Base-by-base conservation (phyloP, 53 echinoderm and acorn worm genomes). In the Mesocentrotus franciscanus region DNA sequence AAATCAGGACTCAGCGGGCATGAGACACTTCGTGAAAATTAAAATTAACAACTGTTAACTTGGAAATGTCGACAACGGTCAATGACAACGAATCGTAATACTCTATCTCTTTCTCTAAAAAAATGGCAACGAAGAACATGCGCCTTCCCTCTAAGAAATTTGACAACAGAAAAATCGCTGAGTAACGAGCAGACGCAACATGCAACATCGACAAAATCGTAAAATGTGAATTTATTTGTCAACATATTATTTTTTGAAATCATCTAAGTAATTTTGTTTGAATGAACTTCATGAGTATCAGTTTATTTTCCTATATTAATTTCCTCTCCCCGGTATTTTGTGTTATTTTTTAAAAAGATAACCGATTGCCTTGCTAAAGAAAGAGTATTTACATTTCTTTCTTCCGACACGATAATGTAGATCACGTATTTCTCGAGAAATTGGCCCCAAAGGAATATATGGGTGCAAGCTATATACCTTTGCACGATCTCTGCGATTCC, bases 21-120 rank as follows among this genome's bases (percentile, higher is more conserved):
- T 93, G n/a, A 93, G 93, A 93, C 93, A 76, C 93, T 93, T 76
- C 56, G 60, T 70, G 92, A 34, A 70, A 72, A 92, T 70, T 92
- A 10, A 76, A 93, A 68, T 66, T 72, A 94, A 62, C 94, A 94
- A 94, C 94, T 94, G 94, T 94, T 84, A 29, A 20, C 57, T 84
- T 94, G 94, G 94, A 84, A 94, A 94, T 94, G 94, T 94, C 94
- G 94, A 94, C 81, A 29, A 59, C 36, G 24, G 71, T 92, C 71
- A 90, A 36, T 85, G 57, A 76, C 71, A 10, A 84, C 84, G 42
- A 49, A 84, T 84, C 39, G 7, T 84, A 42, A 55, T 84, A 55
- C 84, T 84, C 84, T 84, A 30, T 78, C 30, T 84, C 84, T 42
- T 84, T 84, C 42, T 49, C 10, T 17, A 1, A 49, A 33, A 78